Percentiles rank a stretch among this genome's conserved stretches.
Conservation (phyloP, 2,888 invertebrate species). For the Hirudinaria manillensis region DNA sequence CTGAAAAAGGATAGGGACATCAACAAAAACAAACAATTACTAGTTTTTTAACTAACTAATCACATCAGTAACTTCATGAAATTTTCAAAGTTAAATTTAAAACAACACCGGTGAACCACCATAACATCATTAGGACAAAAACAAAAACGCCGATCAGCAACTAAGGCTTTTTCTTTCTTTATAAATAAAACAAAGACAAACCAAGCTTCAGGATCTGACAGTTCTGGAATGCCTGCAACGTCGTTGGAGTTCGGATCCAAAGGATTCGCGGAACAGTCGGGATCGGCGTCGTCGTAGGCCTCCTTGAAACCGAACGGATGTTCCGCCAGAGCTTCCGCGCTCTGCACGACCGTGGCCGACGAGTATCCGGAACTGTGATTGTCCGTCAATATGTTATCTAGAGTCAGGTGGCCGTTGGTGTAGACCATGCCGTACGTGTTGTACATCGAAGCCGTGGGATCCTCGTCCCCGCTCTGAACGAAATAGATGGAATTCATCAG, state of each 20-base stretch:
- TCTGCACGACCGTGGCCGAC: background rate
- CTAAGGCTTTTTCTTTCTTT: too few relatives aligned
- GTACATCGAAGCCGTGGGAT: background rate
- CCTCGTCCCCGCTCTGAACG: conserved; percentile 9
- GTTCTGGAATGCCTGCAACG: conserved; percentile 17
- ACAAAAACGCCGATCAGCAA: too few relatives aligned
- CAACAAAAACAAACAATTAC: too few relatives aligned
- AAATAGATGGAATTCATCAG: conserved; percentile 19
- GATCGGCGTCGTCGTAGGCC: background rate
- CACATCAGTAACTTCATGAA: too few relatives aligned
- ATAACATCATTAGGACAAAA: too few relatives aligned
- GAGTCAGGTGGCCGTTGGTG: conserved; percentile 20
- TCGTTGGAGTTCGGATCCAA: background rate
- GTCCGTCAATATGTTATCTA: conserved; percentile 13
- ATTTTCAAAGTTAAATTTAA: too few relatives aligned
- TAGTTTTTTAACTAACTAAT: too few relatives aligned
- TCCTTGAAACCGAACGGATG: background rate
- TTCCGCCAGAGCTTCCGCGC: background rate
- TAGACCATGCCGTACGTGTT: conserved; percentile 27
- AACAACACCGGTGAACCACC: too few relatives aligned
- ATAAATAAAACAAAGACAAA: background rate
- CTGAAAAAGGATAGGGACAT: too few relatives aligned
- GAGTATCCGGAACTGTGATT: conserved; percentile 15
- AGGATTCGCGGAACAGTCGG: background rate
- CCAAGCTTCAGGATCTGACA: conserved; percentile 22